Base-by-base conservation (phyloP, 2,888 invertebrate genomes). In the Quadriops clusia region DNA sequence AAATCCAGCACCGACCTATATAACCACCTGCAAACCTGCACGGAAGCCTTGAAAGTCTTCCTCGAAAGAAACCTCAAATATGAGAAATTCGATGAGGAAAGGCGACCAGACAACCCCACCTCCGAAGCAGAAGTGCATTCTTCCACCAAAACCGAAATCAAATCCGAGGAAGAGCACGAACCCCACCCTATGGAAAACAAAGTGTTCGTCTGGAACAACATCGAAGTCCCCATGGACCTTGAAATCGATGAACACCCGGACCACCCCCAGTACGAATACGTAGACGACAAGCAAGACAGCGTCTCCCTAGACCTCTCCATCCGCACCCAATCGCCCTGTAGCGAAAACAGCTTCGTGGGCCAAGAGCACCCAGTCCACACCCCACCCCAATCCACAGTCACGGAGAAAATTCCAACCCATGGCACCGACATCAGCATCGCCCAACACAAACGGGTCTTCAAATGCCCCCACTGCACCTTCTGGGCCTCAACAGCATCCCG, bases 401-500 rank as follows among this genome's bases (percentile, higher is more conserved):
- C 63, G 32, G 68, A 67, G 51, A 70, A 66, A 68, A 74, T 67
- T 56, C 67, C 52, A 51, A 76, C 74, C 56, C 74, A 69, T 40
- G 70, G 68, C 5, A 61, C 58, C 38, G 61, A 62, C 33, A 58
- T 61, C 45, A 67, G 76, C 29, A 71, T 77, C 8, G 73, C 74
- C 4, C 68, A 72, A 8, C 71, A 78, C 32, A 78, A 77, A 51
- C 74, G 81, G 58, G 89, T 89, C 28, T 91, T 87, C 63, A 85
- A 87, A 61, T 91, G 90, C 58, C 89, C 90, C 2, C 84, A 87
- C 56, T 91, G 90, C 58, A 74, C 81, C 32, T 90, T 90, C 58
- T 89, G 87, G 83, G 87, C 90, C 4, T 83, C 86, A 7, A 90
- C 90, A 8, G 89, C 90, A 6, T 89, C 89, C 13, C 72, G 90